Evolutionary conservation across 2,797 vertebrate species (phyloP).

Genomic region (Ciconia nigra): DNA sequence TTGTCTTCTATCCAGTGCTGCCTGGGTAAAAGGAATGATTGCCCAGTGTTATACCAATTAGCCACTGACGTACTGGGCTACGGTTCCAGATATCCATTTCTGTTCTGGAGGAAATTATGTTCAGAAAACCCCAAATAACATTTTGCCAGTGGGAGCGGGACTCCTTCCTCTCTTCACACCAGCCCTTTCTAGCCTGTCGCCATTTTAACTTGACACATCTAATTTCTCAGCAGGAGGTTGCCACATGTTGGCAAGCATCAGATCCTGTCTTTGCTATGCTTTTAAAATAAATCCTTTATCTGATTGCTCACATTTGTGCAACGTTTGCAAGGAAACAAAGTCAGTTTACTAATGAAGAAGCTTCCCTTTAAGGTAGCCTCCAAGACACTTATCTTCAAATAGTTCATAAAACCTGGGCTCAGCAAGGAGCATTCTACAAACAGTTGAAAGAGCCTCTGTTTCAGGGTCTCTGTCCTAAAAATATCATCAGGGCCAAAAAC

Average conservation of each 20-base stretch:
- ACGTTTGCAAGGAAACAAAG: background rate
- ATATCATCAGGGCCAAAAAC: background rate
- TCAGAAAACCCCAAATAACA: background rate
- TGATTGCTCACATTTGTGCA: background rate
- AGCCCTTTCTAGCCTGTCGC: background rate
- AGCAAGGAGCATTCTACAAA: background rate
- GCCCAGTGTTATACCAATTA: background rate
- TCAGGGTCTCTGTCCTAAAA: background rate
- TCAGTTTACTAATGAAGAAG: background rate
- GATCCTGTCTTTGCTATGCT: background rate
- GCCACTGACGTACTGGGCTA: background rate
- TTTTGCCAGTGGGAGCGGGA: background rate
- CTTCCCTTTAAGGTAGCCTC: background rate
- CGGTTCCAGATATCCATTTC: background rate
- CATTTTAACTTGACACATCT: background rate
- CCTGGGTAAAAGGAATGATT: background rate
- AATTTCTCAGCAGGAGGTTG: background rate
- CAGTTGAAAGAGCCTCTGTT: background rate
- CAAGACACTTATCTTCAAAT: background rate
- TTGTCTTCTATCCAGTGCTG: background rate
- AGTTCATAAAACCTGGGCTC: background rate
- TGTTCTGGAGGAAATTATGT: background rate
- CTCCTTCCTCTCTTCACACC: background rate
- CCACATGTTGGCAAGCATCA: background rate
- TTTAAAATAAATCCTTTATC: background rate